These are phyloP conservation scores for Diarsia dahlii DNA, from an alignment of 2,888 invertebrate species.

Conservation along the genomic window DNA sequence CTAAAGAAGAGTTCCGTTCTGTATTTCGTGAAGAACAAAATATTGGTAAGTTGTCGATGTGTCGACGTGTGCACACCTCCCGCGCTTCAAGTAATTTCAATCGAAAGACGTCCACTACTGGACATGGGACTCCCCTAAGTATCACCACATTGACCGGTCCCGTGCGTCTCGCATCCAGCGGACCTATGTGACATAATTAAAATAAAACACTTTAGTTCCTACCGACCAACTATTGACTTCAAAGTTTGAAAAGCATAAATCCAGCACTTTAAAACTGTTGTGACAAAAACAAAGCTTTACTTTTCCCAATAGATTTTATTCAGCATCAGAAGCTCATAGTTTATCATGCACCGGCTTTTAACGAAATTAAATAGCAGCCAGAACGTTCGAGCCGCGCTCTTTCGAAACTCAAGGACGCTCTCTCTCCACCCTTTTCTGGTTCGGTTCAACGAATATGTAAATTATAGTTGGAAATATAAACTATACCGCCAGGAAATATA, in stretches of 20 bases:
- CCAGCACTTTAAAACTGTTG: background rate
- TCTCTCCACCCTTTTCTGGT: slow-evolving; percentile 41
- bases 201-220: background rate
- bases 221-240: background rate
- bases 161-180: no score
- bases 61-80: no score
- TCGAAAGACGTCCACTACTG: no score
- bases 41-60: background rate
- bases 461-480: slow-evolving; percentile 23
- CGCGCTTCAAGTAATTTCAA: no score
- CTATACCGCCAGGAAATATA: background rate
- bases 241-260: background rate
- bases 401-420: slow-evolving; percentile 21
- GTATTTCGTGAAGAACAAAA: background rate
- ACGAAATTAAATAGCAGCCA: slow-evolving; percentile 40
- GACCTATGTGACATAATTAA: background rate
- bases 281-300: slow-evolving; percentile 20
- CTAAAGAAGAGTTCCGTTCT: background rate
- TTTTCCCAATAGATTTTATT: slow-evolving; percentile 10
- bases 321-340: background rate
- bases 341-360: slow-evolving; percentile 45
- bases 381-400: slow-evolving; percentile 17
- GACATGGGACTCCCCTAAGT: no score
- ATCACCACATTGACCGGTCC: no score
- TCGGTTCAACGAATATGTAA: slow-evolving; percentile 33